phyloP scores from a whole-genome alignment of 2,888 invertebrate species.

The Pyrrhosoma nymphula region DNA sequence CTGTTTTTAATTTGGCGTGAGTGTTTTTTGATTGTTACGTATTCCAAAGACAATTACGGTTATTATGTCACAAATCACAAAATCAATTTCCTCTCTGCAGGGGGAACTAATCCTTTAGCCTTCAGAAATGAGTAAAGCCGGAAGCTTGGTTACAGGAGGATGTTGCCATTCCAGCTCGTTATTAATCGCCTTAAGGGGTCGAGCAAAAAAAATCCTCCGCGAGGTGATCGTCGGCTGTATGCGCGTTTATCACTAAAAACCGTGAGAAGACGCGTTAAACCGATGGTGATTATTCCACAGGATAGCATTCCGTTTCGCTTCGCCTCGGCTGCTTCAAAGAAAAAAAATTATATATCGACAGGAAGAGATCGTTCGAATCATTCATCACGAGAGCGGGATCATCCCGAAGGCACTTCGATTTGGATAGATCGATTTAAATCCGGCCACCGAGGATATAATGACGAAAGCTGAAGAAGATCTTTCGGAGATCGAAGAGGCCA shows the following conservation, averaged over 20 bases:
- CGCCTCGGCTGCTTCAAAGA: neutral
- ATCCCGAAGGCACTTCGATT: neutral
- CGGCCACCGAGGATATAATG: neutral
- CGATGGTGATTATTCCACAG: neutral
- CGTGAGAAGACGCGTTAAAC: constrained; percentile 24
- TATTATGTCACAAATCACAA: constrained; percentile 9
- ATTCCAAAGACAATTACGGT: neutral
- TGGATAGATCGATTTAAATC: neutral
- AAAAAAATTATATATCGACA: constrained; percentile 1
- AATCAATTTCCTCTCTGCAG: neutral
- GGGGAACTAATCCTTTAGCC: neutral
- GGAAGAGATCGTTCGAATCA: neutral
- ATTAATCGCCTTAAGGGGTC: neutral
- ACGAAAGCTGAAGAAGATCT: neutral
- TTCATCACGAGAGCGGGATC: neutral
- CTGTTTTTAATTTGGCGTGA: neutral
- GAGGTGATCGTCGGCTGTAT: constrained; percentile 1
- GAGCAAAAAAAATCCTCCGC: neutral
- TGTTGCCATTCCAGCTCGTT: constrained; percentile 5
- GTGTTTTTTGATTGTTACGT: neutral
- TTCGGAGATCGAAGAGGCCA: neutral
- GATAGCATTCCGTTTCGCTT: neutral
- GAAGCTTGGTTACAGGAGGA: neutral
- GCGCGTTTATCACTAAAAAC: constrained; percentile 24
- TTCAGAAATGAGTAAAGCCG: neutral